A percentile compares a stretch with the other conserved stretches of the same genome.
Conservation (phyloP, 2,797 vertebrate genomes). For the Stomatorhinus walkeri region DNA sequence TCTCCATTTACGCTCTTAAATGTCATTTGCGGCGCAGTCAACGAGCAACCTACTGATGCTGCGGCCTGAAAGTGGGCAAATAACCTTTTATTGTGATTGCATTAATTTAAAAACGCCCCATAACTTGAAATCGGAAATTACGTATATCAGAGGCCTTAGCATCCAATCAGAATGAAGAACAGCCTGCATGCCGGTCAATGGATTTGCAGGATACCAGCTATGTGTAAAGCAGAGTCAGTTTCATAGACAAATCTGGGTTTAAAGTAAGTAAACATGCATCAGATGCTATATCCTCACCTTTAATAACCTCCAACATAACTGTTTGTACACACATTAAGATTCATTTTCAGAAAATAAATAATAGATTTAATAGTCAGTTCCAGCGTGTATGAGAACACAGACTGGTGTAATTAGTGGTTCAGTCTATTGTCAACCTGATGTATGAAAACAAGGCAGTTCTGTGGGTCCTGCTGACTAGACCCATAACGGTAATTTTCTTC, state of each 20-base stretch:
- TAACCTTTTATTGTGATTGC: slow-evolving; percentile 27
- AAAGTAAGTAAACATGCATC: not conserved
- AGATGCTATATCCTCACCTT: not conserved
- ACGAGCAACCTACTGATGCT: slow-evolving; percentile 17
- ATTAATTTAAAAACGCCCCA: slow-evolving; percentile 18
- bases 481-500: not conserved
- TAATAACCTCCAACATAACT: not conserved
- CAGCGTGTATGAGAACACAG: not conserved
- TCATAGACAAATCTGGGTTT: not conserved
- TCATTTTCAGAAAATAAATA: slow-evolving; percentile 13
- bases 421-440: not conserved
- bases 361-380: not conserved
- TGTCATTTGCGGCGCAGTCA: slow-evolving; percentile 24
- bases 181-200: not conserved
- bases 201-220: not conserved
- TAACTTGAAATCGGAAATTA: not conserved
- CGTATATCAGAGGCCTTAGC: not conserved
- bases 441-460: slow-evolving; percentile 4
- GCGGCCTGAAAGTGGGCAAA: slow-evolving; percentile 19
- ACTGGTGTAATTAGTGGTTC: slow-evolving; percentile 11
- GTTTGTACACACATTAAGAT: not conserved
- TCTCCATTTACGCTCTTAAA: slow-evolving; percentile 25
- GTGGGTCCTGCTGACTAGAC: not conserved
- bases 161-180: not conserved
- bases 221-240: not conserved